A percentile compares a stretch with the other conserved stretches of the same genome.
Conservation (phyloP, 2,797 vertebrate genomes). For the Phrynocephalus guinanensis region DNA sequence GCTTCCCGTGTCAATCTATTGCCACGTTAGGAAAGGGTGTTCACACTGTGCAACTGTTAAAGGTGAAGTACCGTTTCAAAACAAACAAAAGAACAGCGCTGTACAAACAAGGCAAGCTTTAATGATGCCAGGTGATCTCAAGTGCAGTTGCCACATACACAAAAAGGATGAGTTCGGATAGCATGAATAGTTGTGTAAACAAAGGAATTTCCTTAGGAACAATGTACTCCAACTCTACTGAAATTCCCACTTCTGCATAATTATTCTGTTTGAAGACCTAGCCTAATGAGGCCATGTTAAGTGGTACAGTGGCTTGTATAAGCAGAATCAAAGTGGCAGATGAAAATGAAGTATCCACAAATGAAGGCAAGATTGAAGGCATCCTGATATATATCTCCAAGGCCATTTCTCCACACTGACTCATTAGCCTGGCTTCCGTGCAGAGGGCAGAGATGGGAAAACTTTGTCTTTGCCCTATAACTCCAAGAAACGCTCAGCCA, state of each 20-base stretch:
- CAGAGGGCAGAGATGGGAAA: too few relatives aligned
- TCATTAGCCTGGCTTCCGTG: background rate
- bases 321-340: background rate
- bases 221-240: background rate
- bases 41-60: background rate
- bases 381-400: background rate
- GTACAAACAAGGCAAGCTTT: background rate
- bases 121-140: background rate
- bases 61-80: background rate
- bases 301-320: background rate
- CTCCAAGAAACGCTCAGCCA: too few relatives aligned
- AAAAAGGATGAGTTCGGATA: background rate
- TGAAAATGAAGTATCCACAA: background rate
- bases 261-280: background rate
- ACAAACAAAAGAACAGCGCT: background rate
- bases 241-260: background rate
- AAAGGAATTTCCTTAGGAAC: background rate
- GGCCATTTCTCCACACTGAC: background rate
- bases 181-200: background rate
- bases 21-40: background rate
- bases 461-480: too few relatives aligned
- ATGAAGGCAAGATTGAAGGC: background rate
- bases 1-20: background rate
- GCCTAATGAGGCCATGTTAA: background rate
- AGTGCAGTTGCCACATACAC: background rate